phyloP scores from a whole-genome alignment of 2,888 invertebrate genomes.

The Cordilura impudica region DNA sequence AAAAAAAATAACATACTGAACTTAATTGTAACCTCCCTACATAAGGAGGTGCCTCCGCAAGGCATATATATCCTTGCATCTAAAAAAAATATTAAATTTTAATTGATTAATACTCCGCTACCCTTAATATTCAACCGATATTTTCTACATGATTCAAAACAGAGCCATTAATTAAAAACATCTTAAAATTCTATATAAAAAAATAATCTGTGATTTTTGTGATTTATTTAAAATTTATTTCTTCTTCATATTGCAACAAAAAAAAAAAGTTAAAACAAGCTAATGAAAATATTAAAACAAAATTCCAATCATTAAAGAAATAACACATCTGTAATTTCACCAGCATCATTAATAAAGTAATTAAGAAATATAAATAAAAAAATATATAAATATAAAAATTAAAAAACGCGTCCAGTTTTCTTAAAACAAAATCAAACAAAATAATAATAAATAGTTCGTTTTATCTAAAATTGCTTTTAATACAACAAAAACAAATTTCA shows the following conservation, averaged over 20 bases:
- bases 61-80: neutral
- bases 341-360: constrained; percentile 7
- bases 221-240: constrained; percentile 64
- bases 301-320: constrained; percentile 10
- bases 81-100: no score
- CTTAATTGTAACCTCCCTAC: neutral
- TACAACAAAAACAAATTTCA: constrained; percentile 24
- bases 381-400: constrained; percentile 23
- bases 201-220: constrained; percentile 70
- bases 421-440: constrained; percentile 22
- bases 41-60: neutral
- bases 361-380: neutral
- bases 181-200: constrained; percentile 18
- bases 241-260: constrained; percentile 54
- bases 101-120: no score
- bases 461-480: constrained; percentile 27
- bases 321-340: constrained; percentile 3
- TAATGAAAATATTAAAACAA: neutral
- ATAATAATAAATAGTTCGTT: neutral
- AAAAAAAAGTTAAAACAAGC: constrained; percentile 29
- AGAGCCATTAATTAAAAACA: constrained; percentile 26
- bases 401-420: constrained; percentile 55
- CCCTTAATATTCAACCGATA: no score
- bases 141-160: no score
- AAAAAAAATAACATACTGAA: constrained; percentile 40